Evolutionary conservation across 1,140 invertebrate species (phyloP), one percentile per base, ranked within the genome.

Genomic region (Idris sp.): DNA sequence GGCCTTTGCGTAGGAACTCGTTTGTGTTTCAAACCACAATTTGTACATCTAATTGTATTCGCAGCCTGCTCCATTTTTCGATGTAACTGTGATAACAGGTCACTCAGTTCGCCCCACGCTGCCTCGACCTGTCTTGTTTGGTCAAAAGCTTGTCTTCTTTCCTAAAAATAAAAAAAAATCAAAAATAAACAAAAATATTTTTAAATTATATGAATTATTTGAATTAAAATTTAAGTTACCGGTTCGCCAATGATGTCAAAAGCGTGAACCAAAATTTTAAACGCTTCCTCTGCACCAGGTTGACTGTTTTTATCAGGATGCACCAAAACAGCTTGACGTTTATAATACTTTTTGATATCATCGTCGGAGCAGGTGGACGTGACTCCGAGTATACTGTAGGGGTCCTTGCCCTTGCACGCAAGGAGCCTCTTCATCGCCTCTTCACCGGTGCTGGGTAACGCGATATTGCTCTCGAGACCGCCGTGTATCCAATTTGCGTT

Each of bases 291-390:
- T 5, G 97, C 96, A 40, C 97, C 96, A 6, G 95, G 93, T 84
- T 96, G 94, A 81, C 93, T 94, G 88, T 98, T 98, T 88, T 98
- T 98, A 82, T 97, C 96, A 0, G 96, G 97, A 90, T 98, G 96
- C 33, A 98, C 96, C 8, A 98, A 89, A 80, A 97, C 93, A 2
- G 96, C 96, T 87, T 98, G 96, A 74, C 93, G 90, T 79, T 95
- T 94, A 83, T 97, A 98, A 89, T 98, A 97, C 78, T 94, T 94
- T 80, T 96, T 96, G 78, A 98, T 97, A 78, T 97, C 96, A 77
- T 98, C 96, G 81, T 98, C 96, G 11, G 93, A 92, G 81, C 95
- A 96, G 36, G 93, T 92, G 36, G 92, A 92, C 33, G 93, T 92
- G 2, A 98, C 93, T 31, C 94, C 97, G 58, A 96, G 87, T 88